Conservation (phyloP, 2,113 vertebrate species). For the Galeopterus variegatus region DNA sequence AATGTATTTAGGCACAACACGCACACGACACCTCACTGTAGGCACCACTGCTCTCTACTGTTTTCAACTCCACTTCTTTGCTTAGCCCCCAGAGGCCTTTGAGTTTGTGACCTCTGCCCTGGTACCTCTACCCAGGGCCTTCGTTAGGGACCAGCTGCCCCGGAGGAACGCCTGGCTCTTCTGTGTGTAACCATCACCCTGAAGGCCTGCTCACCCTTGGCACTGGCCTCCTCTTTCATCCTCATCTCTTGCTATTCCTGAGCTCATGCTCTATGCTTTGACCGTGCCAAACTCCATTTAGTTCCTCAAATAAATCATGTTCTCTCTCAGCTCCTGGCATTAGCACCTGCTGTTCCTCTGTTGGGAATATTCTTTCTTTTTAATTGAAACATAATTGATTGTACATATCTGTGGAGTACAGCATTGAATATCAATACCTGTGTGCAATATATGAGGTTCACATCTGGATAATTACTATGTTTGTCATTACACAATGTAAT, state of each 20-base stretch:
- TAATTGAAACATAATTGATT: too few species aligned
- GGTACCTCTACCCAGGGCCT: neutral
- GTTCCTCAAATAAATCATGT: neutral
- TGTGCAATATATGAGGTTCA: too few species aligned
- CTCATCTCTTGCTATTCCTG: neutral
- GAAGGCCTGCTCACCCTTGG: neutral
- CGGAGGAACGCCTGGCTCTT: neutral
- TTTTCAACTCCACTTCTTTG: slow-evolving; percentile 38
- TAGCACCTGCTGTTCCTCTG: neutral
- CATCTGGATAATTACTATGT: too few species aligned
- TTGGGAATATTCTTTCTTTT: too few species aligned
- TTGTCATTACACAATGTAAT: too few species aligned
- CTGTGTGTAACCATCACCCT: neutral
- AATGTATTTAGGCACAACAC: neutral
- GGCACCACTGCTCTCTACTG: neutral
- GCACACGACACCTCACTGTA: neutral
- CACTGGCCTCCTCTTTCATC: neutral
- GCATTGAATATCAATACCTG: too few species aligned
- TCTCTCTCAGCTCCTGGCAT: neutral
- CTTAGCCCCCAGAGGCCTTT: neutral
- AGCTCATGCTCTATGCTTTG: neutral
- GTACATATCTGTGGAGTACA: too few species aligned
- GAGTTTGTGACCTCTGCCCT: neutral
- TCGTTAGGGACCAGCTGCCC: neutral
- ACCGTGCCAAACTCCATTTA: neutral